These are phyloP conservation scores for Gyps fulvus DNA, from an alignment of 2,113 vertebrate species.

Conservation along the genomic window DNA sequence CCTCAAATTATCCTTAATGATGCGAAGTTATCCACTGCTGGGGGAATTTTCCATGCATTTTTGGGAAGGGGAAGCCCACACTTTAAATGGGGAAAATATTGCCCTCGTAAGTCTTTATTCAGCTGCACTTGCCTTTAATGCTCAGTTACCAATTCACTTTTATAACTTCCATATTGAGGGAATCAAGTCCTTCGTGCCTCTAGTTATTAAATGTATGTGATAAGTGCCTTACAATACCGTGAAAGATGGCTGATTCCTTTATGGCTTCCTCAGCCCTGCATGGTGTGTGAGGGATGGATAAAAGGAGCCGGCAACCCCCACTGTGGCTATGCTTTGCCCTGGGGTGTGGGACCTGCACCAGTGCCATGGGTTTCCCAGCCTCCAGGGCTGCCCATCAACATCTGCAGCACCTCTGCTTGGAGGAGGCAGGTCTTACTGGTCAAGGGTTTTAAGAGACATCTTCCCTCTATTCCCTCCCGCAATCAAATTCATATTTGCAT, in stretches of 20 bases:
- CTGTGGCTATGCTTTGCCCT: neutral
- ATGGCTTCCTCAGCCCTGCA: neutral
- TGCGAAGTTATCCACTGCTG: neutral
- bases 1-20: constrained; percentile 55
- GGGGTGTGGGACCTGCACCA: neutral
- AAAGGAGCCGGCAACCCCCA: neutral
- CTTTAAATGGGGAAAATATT: constrained; percentile 35
- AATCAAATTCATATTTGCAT: neutral
- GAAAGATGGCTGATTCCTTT: constrained; percentile 52
- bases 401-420: neutral
- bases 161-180: constrained; percentile 66
- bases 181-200: constrained; percentile 57
- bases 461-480: neutral
- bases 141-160: constrained; percentile 52
- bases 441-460: neutral
- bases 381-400: neutral
- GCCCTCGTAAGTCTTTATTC: constrained; percentile 44
- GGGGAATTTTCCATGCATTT: neutral
- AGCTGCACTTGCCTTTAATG: constrained; percentile 35
- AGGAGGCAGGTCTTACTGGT: neutral
- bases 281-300: neutral
- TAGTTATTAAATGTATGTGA: constrained; percentile 63
- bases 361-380: neutral
- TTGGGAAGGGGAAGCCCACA: neutral
- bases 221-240: constrained; percentile 63